Base-by-base conservation (phyloP, 2,797 vertebrate genomes). In the Allobates femoralis region DNA sequence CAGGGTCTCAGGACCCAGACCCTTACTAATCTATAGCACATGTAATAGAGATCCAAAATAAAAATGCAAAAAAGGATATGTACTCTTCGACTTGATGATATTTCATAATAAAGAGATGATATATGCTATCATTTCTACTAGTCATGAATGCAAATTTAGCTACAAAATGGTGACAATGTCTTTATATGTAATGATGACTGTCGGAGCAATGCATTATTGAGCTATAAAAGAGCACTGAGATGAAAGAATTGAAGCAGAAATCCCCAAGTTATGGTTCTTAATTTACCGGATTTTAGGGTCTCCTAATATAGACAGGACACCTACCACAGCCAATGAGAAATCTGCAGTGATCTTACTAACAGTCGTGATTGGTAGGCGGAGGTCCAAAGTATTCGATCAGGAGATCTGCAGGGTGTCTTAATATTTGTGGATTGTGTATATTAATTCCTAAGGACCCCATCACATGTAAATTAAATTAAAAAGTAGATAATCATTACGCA, bases 131-230 rank as follows among this genome's bases (percentile, higher is more conserved):
- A 56, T 56, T 56, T 3, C 5, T 11, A 56, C 19, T 2, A 3
- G 21, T 56, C 18, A 56, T 3, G 21, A 56, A 19, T 56, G 18
- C 23, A n/a, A 3, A 30, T 18, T 16, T 67, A 32, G 64, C 28
- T 67, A 67, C n/a, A 18, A 32, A 0, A 60, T 5, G 56, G 0
- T 60, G 56, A 60, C 21, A 23, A 23, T 19, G 30, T 32, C 11
- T 79, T 30, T 15, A 30, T n/a, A 56, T 34, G 7, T 46, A 46
- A 55, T 6, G 26, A 28, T 56, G 1, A 4, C 30, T n/a, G 32
- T 41, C 5, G 46, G 76, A 80, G 23, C 80, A 83, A 87, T 83
- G 80, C 80, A 78, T 56, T 78, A 60, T 69, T 78, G n/a, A 69
- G 16, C 30, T 19, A 21, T 50, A 74, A 74, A 50, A n/a, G 14